A percentile compares a stretch with the other conserved stretches of the same genome.
Evolutionary conservation across 2,797 vertebrate species (phyloP).

Genomic region (Coluber constrictor): DNA sequence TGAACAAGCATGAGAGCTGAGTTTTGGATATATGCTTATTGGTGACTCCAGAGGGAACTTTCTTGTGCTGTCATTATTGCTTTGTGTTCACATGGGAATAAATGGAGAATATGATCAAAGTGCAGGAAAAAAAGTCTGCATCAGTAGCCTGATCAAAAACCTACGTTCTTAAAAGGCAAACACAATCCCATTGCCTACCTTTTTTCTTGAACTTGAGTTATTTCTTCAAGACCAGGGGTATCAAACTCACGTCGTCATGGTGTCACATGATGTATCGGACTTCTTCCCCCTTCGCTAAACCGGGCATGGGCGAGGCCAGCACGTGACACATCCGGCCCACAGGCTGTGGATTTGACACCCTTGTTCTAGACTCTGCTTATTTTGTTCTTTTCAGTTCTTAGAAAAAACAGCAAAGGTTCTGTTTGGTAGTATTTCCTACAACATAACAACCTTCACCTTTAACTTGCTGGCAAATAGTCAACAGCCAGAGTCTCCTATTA

Average conservation of each 20-base stretch:
- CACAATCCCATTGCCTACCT: not conserved
- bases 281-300: too few relatives aligned
- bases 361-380: not conserved
- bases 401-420: not conserved
- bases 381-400: not conserved
- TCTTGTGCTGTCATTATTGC: not conserved
- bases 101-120: not conserved
- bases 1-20: not conserved
- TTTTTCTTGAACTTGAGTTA: not conserved
- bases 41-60: not conserved
- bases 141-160: not conserved
- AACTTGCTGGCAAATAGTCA: not conserved
- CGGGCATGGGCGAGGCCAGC: too few relatives aligned
- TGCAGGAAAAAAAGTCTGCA: not conserved
- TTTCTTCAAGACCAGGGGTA: not conserved
- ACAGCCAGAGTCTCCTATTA: not conserved
- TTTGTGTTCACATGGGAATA: not conserved
- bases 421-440: not conserved
- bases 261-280: too few relatives aligned
- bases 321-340: too few relatives aligned
- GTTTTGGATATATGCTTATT: not conserved
- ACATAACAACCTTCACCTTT: not conserved
- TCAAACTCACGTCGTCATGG: too few relatives aligned
- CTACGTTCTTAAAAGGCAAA: not conserved
- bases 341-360: too few relatives aligned